Percentiles rank a stretch among this genome's conserved stretches.
Conservation (phyloP, 2,113 vertebrate genomes). For the Labrus mixtus region DNA sequence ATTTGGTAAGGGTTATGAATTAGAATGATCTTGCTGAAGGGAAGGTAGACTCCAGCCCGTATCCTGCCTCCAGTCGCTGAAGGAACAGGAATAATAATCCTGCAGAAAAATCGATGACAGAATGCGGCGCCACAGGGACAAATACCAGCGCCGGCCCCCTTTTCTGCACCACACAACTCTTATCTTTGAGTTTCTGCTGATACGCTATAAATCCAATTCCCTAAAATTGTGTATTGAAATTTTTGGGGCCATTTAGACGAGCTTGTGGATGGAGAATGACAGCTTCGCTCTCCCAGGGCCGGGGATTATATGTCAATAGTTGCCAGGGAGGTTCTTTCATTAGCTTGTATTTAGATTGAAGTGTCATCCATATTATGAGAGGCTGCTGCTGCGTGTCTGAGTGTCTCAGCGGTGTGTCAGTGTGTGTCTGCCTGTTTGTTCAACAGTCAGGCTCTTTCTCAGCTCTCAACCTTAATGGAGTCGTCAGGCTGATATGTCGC, state of each 20-base stretch:
- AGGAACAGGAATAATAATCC: conserved; percentile 80
- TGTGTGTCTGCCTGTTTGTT: conserved; percentile 17
- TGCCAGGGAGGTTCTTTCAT: conserved; percentile 63
- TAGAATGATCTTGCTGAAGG: conserved; percentile 81
- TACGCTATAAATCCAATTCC: conserved; percentile 75
- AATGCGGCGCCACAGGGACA: conserved; percentile 64
- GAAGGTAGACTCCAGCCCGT: conserved; percentile 67
- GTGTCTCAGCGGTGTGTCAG: conserved; percentile 15
- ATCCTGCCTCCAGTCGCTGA: conserved; percentile 60
- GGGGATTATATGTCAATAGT: conserved; percentile 71
- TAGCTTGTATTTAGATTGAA: conserved; percentile 72
- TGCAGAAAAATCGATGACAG: conserved; percentile 76
- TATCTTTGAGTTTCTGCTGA: conserved; percentile 73
- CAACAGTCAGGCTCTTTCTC: conserved; percentile 6
- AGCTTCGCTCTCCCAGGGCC: conserved; percentile 52
- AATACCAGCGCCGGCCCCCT: conserved; percentile 48
- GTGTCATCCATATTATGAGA: conserved; percentile 57
- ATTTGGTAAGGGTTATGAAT: conserved; percentile 82
- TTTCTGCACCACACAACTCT: conserved; percentile 35
- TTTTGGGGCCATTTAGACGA: conserved; percentile 66
- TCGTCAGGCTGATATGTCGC: conserved; percentile 29
- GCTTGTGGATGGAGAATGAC: conserved; percentile 50
- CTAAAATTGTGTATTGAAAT: conserved; percentile 76
- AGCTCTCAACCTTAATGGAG: conserved; percentile 28
- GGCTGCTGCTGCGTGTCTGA: conserved; percentile 20